phyloP scores from a whole-genome alignment of 2,888 invertebrate species.

The Temnothorax rugatulus region DNA sequence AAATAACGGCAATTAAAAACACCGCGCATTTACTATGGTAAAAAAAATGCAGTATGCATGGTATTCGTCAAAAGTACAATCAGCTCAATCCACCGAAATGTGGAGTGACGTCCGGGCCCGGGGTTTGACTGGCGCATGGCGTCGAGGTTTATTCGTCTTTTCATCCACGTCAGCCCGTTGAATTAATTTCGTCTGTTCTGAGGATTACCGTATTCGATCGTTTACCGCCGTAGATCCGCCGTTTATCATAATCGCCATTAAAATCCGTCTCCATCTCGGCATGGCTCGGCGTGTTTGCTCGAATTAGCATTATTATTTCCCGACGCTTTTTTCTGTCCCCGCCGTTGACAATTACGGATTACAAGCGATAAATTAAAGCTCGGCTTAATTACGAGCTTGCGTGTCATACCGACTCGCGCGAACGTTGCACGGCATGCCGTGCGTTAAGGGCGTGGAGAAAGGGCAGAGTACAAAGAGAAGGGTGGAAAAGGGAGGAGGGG shows the following conservation, averaged over 20 bases:
- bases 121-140: background rate
- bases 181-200: slow-evolving; percentile 30
- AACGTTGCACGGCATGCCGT: slow-evolving; percentile 50
- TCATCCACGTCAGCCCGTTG: slow-evolving; percentile 3
- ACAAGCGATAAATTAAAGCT: slow-evolving; percentile 75
- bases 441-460: slow-evolving; percentile 35
- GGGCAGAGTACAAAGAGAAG: slow-evolving; percentile 6
- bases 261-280: slow-evolving; percentile 1
- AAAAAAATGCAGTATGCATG: background rate
- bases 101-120: background rate
- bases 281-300: slow-evolving; percentile 24
- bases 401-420: slow-evolving; percentile 64
- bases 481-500: slow-evolving; percentile 28
- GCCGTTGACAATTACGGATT: slow-evolving; percentile 71
- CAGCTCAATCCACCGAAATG: background rate
- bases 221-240: slow-evolving; percentile 8
- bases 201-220: slow-evolving; percentile 18
- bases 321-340: slow-evolving; percentile 28
- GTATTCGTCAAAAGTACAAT: slow-evolving; percentile 27
- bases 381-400: slow-evolving; percentile 75
- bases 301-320: slow-evolving; percentile 55
- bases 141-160: slow-evolving; percentile 23
- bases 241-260: slow-evolving; percentile 19
- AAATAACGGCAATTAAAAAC: slow-evolving; percentile 35
- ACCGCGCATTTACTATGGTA: background rate